Conservation (phyloP, 92 coral and sea anemone species). For the Micromussa lordhowensis region DNA sequence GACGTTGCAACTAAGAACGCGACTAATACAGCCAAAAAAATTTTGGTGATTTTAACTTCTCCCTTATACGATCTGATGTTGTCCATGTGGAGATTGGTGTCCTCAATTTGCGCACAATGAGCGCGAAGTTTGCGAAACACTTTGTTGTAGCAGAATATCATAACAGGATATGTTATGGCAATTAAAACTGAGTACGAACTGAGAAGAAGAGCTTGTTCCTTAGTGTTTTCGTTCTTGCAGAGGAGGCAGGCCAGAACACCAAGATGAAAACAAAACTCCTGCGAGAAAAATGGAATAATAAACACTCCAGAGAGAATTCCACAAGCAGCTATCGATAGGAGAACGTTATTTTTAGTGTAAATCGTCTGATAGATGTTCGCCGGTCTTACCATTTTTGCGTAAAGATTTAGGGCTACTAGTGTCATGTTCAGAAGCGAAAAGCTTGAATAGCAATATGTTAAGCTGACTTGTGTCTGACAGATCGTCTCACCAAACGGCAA, state of each 20-base stretch:
- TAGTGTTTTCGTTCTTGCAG: not conserved
- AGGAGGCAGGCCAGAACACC: not conserved
- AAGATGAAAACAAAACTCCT: conserved; percentile 14
- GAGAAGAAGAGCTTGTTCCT: not conserved
- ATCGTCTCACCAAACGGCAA: conserved; percentile 25
- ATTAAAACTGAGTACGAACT: not conserved
- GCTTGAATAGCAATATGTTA: not conserved
- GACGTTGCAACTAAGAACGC: not conserved
- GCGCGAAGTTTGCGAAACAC: conserved; percentile 17
- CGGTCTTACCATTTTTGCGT: conserved; percentile 8
- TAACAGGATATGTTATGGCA: not conserved
- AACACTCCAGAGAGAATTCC: conserved; percentile 8
- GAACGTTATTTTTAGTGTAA: conserved; percentile 1
- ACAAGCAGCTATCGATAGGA: not conserved
- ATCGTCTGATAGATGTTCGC: conserved; percentile 18
- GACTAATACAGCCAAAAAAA: not conserved
- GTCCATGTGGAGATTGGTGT: not conserved
- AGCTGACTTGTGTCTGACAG: conserved; percentile 23
- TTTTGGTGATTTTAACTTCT: conserved; percentile 23
- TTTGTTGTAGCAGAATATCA: conserved; percentile 6
- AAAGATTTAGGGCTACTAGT: conserved; percentile 1
- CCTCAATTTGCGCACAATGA: conserved; percentile 5
- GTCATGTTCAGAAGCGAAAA: conserved; percentile 19
- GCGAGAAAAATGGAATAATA: not conserved
- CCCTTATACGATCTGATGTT: not conserved